phyloP scores from a whole-genome alignment of 2,888 invertebrate genomes.

The Incurvaria masculella region DNA sequence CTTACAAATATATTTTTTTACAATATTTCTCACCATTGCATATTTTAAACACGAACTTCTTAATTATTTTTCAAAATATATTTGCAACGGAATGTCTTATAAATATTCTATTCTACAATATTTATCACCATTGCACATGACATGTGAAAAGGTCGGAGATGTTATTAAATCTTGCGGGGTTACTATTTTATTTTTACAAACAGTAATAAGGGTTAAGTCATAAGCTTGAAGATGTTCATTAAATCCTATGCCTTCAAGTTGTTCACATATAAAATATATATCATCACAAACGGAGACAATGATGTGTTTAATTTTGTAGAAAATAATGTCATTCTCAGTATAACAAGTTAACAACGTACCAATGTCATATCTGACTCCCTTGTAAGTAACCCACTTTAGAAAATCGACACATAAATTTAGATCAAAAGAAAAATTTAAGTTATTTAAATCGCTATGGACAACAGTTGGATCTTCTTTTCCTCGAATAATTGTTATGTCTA shows the following conservation, averaged over 20 bases:
- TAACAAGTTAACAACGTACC: not conserved
- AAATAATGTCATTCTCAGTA: not conserved
- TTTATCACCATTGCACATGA: not conserved
- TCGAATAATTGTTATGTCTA: not conserved
- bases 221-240: not conserved
- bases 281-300: not conserved
- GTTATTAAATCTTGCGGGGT: not conserved
- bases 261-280: not conserved
- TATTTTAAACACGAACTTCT: too few relatives aligned
- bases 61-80: too few relatives aligned
- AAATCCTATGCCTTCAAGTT: not conserved
- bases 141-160: not conserved
- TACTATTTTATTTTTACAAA: not conserved
- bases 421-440: not conserved
- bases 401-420: not conserved
- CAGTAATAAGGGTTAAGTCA: not conserved
- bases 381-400: not conserved
- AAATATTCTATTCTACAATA: not conserved
- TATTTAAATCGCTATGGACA: not conserved
- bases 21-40: too few relatives aligned
- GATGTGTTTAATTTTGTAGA: not conserved
- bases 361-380: not conserved
- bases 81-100: too few relatives aligned
- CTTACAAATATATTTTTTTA: too few relatives aligned
- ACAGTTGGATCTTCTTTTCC: not conserved